phyloP scores from a whole-genome alignment of 2,797 vertebrate genomes.

The Uromys caudimaculatus region DNA sequence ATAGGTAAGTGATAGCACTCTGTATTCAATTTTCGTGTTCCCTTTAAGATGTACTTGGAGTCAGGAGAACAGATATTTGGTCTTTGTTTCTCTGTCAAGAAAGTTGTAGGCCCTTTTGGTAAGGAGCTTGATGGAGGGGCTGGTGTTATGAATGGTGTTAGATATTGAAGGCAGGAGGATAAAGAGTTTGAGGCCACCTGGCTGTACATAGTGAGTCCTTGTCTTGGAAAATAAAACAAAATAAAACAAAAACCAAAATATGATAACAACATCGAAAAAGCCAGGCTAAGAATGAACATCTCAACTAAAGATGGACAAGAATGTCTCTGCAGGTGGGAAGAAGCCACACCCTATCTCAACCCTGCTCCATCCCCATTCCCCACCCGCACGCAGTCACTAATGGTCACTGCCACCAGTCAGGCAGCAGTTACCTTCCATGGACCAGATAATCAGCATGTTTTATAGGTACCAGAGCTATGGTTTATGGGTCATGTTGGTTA shows the following conservation, averaged over 20 bases:
- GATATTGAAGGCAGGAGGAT: neutral
- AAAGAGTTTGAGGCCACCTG: neutral
- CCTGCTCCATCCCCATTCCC: neutral
- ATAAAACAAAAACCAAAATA: neutral
- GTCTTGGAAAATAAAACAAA: neutral
- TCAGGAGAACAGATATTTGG: neutral
- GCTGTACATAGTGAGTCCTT: neutral
- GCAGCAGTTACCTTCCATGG: neutral
- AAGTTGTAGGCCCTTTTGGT: neutral
- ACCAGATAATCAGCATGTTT: neutral
- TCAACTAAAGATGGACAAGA: neutral
- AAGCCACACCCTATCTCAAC: accelerated
- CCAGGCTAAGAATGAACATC: neutral
- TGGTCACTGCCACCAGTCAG: neutral
- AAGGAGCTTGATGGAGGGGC: neutral
- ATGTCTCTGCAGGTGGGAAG: neutral
- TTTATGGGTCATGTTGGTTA: neutral
- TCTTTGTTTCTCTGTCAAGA: conserved; percentile 5
- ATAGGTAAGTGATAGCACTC: neutral
- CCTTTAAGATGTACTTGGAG: neutral
- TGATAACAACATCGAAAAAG: neutral
- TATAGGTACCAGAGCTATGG: neutral
- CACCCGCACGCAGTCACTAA: neutral
- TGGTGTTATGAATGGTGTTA: neutral
- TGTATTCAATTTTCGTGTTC: neutral